phyloP scores from a whole-genome alignment of 2,888 invertebrate species.

The Drosophila gaucha region DNA sequence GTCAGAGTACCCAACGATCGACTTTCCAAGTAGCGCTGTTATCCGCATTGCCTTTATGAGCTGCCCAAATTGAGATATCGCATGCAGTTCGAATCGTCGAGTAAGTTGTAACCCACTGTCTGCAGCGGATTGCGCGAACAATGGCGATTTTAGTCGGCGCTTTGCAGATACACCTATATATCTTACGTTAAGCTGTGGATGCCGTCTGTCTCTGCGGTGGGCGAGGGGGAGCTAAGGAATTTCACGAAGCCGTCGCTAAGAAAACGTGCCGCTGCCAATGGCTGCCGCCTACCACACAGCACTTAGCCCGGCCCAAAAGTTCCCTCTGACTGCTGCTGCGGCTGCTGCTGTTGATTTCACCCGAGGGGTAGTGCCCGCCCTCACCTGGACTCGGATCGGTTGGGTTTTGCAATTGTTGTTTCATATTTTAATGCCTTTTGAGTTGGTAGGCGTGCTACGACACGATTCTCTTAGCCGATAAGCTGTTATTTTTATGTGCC shows the following conservation, averaged over 20 bases:
- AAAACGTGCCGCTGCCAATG: conserved; percentile 73
- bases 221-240: conserved; percentile 44
- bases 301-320: conserved; percentile 32
- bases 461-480: conserved; percentile 84
- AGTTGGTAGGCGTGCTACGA: conserved; percentile 82
- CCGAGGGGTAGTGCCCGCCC: conserved; percentile 53
- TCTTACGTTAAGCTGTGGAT: conserved; percentile 21
- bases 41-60: conserved; percentile 55
- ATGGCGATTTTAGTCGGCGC: conserved; percentile 64
- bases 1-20: conserved; percentile 6
- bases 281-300: conserved; percentile 60
- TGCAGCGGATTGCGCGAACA: conserved; percentile 66
- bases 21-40: conserved; percentile 3
- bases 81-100: conserved; percentile 60
- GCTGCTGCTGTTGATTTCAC: conserved; percentile 73
- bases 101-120: conserved; percentile 69
- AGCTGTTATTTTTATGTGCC: conserved; percentile 84
- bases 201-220: conserved; percentile 24
- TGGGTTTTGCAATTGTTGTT: conserved; percentile 63
- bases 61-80: conserved; percentile 81
- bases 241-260: conserved; percentile 58
- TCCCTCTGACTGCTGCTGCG: neutral
- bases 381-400: neutral
- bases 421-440: conserved; percentile 76
- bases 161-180: conserved; percentile 34